phyloP scores from a whole-genome alignment of 2,797 vertebrate genomes.

The Borostomias antarcticus region DNA sequence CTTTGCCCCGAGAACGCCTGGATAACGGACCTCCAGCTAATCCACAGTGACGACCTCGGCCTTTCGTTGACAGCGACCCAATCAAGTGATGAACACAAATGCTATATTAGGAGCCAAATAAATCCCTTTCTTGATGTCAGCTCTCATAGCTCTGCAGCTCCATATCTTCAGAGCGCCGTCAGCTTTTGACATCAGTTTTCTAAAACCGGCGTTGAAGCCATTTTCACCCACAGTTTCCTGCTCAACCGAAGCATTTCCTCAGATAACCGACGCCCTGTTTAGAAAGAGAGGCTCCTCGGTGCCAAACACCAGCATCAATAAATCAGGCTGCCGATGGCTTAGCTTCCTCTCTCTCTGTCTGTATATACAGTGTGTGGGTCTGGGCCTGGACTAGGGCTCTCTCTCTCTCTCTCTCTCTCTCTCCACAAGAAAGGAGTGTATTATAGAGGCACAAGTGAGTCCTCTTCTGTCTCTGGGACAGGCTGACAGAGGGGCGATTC shows the following conservation, averaged over 20 bases:
- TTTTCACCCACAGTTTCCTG: conserved; percentile 48
- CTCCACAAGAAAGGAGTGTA: conserved; percentile 42
- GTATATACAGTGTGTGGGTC: too few relatives aligned
- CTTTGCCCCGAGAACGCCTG: too few relatives aligned
- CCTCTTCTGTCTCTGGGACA: conserved; percentile 48
- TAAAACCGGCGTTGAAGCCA: conserved; percentile 29
- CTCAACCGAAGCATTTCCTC: conserved; percentile 12
- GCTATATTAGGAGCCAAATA: background rate
- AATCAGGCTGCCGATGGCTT: conserved; percentile 54
- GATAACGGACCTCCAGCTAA: background rate
- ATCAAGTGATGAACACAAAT: background rate
- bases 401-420: conserved; percentile 34
- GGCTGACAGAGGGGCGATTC: conserved; percentile 24
- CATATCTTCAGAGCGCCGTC: background rate
- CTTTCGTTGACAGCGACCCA: conserved; percentile 1
- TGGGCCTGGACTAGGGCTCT: background rate
- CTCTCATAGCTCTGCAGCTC: background rate
- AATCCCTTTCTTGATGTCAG: background rate
- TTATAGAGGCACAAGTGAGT: conserved; percentile 50
- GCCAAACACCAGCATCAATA: conserved; percentile 60
- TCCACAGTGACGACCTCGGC: background rate
- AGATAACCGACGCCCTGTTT: background rate
- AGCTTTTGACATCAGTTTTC: conserved; percentile 10
- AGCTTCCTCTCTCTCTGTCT: conserved; percentile 45
- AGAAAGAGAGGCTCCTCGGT: conserved; percentile 46